A percentile compares a stretch with the other conserved stretches of the same genome.
Evolutionary conservation across 1,140 invertebrate species (phyloP).

Genomic region (Caerostris darwini): DNA sequence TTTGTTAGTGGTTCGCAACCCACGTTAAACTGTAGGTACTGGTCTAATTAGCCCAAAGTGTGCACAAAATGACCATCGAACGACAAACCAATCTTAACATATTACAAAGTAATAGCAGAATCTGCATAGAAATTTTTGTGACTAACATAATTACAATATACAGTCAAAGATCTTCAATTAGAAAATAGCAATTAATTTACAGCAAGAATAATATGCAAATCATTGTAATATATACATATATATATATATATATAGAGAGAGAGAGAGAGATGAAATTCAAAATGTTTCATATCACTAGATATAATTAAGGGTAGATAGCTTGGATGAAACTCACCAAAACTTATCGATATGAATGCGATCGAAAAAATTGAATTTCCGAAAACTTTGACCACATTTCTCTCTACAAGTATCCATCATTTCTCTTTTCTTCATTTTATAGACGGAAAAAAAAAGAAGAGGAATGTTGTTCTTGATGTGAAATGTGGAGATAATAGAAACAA

Average conservation of each 20-base stretch:
- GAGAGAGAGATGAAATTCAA: not conserved
- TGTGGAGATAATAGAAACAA: constrained; percentile 73
- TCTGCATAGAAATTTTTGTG: too few relatives aligned
- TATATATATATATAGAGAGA: not conserved
- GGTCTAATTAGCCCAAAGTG: too few relatives aligned
- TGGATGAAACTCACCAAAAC: not conserved
- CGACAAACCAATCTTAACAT: too few relatives aligned
- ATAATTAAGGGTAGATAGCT: not conserved
- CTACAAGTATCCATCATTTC: constrained; percentile 63
- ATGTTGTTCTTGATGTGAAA: constrained; percentile 10
- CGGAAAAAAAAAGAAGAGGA: not conserved
- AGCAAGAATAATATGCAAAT: not conserved
- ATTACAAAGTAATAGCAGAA: too few relatives aligned
- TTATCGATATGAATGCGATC: constrained; percentile 26
- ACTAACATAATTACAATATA: too few relatives aligned
- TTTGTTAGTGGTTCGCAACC: too few relatives aligned
- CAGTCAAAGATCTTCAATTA: too few relatives aligned
- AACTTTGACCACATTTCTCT: constrained; percentile 62
- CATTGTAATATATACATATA: not conserved
- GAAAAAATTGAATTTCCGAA: constrained; percentile 64
- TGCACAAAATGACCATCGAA: too few relatives aligned
- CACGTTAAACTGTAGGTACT: too few relatives aligned
- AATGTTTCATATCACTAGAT: not conserved
- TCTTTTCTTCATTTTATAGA: not conserved
- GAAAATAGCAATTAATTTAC: too few relatives aligned